Evolutionary conservation across 1,140 invertebrate genomes (phyloP), one percentile per base, ranked within the genome.

Genomic region (Leptinotarsa lineolata): DNA sequence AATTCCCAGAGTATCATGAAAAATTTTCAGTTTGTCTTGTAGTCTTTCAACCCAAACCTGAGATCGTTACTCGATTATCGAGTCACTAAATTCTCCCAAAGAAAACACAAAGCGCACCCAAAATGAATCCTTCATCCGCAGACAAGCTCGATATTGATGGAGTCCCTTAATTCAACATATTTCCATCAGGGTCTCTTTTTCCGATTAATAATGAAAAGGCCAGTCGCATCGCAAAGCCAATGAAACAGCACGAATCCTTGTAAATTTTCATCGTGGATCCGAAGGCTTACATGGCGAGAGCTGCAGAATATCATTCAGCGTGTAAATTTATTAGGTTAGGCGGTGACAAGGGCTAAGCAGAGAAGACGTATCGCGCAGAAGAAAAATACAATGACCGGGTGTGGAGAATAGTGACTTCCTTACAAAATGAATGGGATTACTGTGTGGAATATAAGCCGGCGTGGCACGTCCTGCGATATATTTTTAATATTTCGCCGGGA

Each of bases 251-350:
- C 71, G 64, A 68, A 68, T 61, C 64, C 46, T 64, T 68, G 73
- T 74, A 72, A 74, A 74, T 74, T 74, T 74, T 74, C 70, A 54
- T 54, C 68, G 70, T 63, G 48, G 48, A 54, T 54, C 48, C 48
- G 48, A 54, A 18, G 68, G 67, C 76, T 69, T 69, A 78, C 48
- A 74, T 72, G 76, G 78, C 74, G 76, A 79, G 70, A 65, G 67
- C 72, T 72, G 74, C 64, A 70, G 68, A 76, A 73, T 70, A 79
- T 44, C 77, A 81, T 82, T 82, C 81, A 79, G 75, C 71, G 77
- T 77, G 78, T 81, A 81, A 82, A 82, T 82, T 82, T 82, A 82
- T 82, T 82, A 80, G 80, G 76, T 80, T 80, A 81, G 79, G 79
- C 79, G 80, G 80, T 82, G 81, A 82, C 81, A 82, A 76, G 81